Percentiles rank a stretch among this genome's conserved stretches.
Evolutionary conservation across 2,113 vertebrate genomes (phyloP).

Genomic region (Phaethornis superciliosus): DNA sequence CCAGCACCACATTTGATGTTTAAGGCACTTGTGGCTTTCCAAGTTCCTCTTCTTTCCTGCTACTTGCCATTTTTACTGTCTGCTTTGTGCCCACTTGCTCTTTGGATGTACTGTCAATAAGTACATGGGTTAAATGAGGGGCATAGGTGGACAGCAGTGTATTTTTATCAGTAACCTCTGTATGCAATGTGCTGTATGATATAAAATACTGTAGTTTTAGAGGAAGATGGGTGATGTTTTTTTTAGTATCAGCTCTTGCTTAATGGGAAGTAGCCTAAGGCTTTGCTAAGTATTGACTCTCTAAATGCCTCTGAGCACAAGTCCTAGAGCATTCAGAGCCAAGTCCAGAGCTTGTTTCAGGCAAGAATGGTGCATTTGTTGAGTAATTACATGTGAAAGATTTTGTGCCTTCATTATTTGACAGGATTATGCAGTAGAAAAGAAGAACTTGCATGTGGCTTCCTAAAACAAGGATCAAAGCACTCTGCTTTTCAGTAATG

Average conservation of each 20-base stretch:
- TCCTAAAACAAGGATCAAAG: background rate
- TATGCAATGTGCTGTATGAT: background rate
- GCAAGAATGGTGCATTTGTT: background rate
- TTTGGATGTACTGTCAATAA: background rate
- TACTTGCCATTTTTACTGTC: background rate
- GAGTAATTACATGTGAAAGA: background rate
- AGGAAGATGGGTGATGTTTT: background rate
- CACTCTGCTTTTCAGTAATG: background rate
- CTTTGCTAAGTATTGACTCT: background rate
- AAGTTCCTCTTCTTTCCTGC: background rate
- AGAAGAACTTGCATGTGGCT: background rate
- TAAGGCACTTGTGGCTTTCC: background rate
- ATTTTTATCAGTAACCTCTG: background rate
- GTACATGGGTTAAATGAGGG: rapidly evolving
- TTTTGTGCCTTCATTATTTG: background rate
- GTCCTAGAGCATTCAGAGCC: background rate
- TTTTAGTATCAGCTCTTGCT: background rate
- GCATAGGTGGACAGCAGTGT: background rate
- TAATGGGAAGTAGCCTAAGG: background rate
- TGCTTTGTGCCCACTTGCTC: background rate
- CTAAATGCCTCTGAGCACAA: background rate
- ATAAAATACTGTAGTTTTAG: background rate
- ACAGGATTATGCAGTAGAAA: background rate
- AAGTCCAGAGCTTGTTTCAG: background rate
- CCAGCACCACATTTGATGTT: background rate